Conservation (phyloP, 2,888 invertebrate species). For the Caenorhabditis wallacei region DNA sequence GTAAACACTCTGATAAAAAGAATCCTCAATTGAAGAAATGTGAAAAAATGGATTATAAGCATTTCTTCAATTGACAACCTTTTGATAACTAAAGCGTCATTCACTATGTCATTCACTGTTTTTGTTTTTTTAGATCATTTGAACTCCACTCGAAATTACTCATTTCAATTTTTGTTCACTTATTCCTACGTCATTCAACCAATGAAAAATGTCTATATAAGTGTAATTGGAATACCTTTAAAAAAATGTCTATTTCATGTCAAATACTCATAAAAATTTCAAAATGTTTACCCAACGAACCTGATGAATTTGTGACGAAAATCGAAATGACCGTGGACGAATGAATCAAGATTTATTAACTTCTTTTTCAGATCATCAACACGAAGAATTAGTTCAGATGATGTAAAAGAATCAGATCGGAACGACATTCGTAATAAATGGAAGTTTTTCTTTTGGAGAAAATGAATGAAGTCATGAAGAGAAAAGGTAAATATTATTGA, state of each 20-base stretch:
- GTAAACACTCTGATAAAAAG: too few species aligned
- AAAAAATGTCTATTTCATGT: not conserved
- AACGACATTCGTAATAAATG: conserved; percentile 13
- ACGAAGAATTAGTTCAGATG: conserved; percentile 43
- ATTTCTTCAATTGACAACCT: too few species aligned
- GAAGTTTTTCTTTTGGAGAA: not conserved
- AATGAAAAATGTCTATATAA: not conserved
- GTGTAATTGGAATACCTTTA: conserved; percentile 13
- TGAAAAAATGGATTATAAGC: too few species aligned
- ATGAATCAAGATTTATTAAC: conserved; percentile 52
- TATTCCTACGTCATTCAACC: not conserved
- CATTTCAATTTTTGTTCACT: conserved; percentile 11
- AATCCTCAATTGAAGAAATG: too few species aligned
- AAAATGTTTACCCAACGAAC: conserved; percentile 24
- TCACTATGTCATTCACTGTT: too few species aligned
- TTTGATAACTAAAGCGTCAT: too few species aligned
- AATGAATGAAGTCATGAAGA: not conserved
- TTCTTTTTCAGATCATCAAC: conserved; percentile 43
- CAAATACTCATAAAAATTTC: not conserved
- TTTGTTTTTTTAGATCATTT: too few species aligned
- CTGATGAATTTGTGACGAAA: conserved; percentile 57
- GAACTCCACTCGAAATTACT: too few species aligned
- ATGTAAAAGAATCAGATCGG: conserved; percentile 27
- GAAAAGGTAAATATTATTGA: conserved; percentile 56
- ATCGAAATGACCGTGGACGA: conserved; percentile 58